Evolutionary conservation across 2,113 vertebrate genomes (phyloP), one percentile per base, ranked within the genome.

Genomic region (Xiphophorus maculatus): DNA sequence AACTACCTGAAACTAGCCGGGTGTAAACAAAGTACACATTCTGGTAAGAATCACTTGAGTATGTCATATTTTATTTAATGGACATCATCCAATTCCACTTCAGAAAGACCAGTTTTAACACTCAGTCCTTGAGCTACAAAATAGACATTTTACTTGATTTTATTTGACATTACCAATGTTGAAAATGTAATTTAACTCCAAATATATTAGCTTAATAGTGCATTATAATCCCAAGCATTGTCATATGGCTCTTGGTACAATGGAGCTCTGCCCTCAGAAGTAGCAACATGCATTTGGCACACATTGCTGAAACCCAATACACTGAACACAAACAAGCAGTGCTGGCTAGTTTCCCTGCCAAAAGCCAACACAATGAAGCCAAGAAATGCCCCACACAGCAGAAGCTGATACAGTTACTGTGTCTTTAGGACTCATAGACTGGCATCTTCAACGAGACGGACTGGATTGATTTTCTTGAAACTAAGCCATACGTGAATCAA

Each of bases 281-380:
- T 71, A 83, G 76, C 85, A 80, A 88, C 87, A 84, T 87, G 89
- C 79, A 63, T 85, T 86, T 92, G 91, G 89, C 89, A 83, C 5
- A 11, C 33, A 17, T 78, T 66, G 74, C 74, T 73, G 76, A 76
- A 86, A 91, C 84, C 83, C 89, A 82, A 89, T 90, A 88, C 79
- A 73, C 81, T 79, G 71, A 84, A 82, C 89, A 89, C 90, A 92
- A 91, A 90, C 90, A 90, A 86, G 69, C 79, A 78, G 84, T 84
- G 88, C 83, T 88, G 88, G 84, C 79, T 35, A 67, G 13, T 82
- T 83, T 84, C 74, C 10, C 68, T 76, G 89, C 91, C 88, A 91
- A 90, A 90, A 71, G 30, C 81, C 30, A 5, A 73, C 76, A 74
- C 71, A 81, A 61, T 4, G 74, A 65, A 74, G 84, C 80, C 85